These are phyloP conservation scores for Rhyacichthys aspro DNA, from an alignment of 2,797 vertebrate species.

Conservation along the genomic window DNA sequence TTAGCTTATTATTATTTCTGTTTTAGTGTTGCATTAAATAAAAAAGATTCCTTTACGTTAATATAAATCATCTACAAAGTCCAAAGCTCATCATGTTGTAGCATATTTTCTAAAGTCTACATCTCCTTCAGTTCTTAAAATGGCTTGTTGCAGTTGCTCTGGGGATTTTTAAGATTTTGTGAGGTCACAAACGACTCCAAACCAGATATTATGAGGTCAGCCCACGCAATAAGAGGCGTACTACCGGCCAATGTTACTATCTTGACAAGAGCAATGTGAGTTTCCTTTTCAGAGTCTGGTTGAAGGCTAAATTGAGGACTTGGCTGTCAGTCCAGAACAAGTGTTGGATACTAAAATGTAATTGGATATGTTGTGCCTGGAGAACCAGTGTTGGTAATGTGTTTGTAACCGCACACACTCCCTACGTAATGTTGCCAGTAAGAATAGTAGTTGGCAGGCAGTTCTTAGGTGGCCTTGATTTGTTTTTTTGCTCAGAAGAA, in stretches of 20 bases:
- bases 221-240: no score
- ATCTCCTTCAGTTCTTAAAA: no score
- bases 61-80: no score
- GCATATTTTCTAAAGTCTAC: no score
- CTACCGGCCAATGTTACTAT: background rate
- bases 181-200: no score
- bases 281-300: constrained; percentile 23
- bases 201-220: no score
- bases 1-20: no score
- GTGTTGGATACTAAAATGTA: constrained; percentile 46
- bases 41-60: no score
- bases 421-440: constrained; percentile 49
- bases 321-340: constrained; percentile 43
- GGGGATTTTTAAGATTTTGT: no score
- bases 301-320: constrained; percentile 21
- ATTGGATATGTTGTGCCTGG: constrained; percentile 48
- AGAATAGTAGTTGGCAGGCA: constrained; percentile 58
- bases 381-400: constrained; percentile 42
- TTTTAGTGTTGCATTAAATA: no score
- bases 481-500: constrained; percentile 33
- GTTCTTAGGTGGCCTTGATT: constrained; percentile 67
- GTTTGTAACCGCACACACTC: constrained; percentile 46
- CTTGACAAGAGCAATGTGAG: constrained; percentile 23
- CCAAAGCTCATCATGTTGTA: no score
- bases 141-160: no score